These are phyloP conservation scores for Cacatua alba DNA, from an alignment of 2,113 vertebrate species.

Conservation along the genomic window DNA sequence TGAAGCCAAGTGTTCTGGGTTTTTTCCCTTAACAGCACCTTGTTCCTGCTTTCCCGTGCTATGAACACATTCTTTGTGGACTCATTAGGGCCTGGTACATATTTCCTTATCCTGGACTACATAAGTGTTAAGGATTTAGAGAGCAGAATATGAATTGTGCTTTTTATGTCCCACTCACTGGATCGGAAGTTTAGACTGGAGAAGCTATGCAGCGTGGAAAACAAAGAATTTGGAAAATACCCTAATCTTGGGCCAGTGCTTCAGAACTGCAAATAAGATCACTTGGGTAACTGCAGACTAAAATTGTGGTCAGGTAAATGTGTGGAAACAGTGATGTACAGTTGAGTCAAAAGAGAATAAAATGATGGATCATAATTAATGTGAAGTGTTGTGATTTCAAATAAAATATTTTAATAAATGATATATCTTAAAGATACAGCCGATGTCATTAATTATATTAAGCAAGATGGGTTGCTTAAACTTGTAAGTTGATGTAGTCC, in stretches of 20 bases:
- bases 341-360: not conserved
- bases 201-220: not conserved
- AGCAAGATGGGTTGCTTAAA: not conserved
- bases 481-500: not conserved
- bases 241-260: not conserved
- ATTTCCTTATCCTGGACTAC: not conserved
- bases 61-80: not conserved
- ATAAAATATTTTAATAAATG: not conserved
- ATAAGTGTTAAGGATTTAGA: not conserved
- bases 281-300: not conserved
- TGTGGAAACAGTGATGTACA: not conserved
- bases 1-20: not conserved
- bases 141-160: not conserved
- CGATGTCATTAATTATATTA: not conserved
- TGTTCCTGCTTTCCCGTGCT: not conserved
- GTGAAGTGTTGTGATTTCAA: not conserved
- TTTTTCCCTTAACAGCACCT: not conserved
- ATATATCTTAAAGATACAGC: not conserved
- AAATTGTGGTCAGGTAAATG: not conserved
- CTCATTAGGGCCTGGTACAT: rapidly evolving
- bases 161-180: not conserved
- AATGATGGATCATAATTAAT: not conserved
- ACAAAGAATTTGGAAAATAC: not conserved
- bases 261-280: not conserved
- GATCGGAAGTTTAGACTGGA: not conserved